Percentiles rank a stretch among this genome's conserved stretches.
Conservation (phyloP, 2,888 invertebrate species). For the Drosophila recens region DNA sequence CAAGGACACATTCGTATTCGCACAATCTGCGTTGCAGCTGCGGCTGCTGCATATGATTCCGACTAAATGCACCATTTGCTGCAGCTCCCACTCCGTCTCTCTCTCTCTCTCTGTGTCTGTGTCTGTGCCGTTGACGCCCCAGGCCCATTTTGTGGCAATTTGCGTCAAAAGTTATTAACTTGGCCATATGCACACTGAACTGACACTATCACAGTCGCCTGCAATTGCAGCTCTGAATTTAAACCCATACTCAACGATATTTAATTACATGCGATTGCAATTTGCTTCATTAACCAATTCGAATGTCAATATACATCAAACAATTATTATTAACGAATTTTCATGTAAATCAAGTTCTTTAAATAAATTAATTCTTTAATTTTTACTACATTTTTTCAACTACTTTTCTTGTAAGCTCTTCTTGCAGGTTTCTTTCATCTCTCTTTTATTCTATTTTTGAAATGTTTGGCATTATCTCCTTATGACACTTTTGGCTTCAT, state of each 20-base stretch:
- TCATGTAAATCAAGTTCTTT: too few species aligned
- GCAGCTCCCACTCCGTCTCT: not conserved
- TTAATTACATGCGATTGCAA: conserved; percentile 24
- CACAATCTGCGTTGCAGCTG: conserved; percentile 54
- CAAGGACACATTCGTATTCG: conserved; percentile 60
- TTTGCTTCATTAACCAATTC: conserved; percentile 6
- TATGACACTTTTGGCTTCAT: too few species aligned
- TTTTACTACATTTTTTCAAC: not conserved
- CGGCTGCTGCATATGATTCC: conserved; percentile 60
- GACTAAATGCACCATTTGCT: not conserved
- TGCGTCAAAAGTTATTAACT: conserved; percentile 69
- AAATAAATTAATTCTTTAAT: too few species aligned
- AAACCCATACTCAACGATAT: conserved; percentile 8
- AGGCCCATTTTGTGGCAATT: conserved; percentile 55
- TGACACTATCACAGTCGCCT: not conserved
- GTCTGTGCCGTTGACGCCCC: conserved; percentile 8
- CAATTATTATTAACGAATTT: too few species aligned
- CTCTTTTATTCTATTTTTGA: too few species aligned
- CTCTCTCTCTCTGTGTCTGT: not conserved
- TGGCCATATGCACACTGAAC: conserved; percentile 18
- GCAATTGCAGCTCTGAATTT: not conserved
- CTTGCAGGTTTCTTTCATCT: too few species aligned
- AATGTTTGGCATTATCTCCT: too few species aligned
- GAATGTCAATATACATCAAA: not conserved
- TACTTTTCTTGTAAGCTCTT: not conserved